A percentile compares a stretch with the other conserved stretches of the same genome.
These are phyloP conservation scores for Acestrorhynchus altus DNA, from an alignment of 2,797 vertebrate genomes.

Conservation along the genomic window DNA sequence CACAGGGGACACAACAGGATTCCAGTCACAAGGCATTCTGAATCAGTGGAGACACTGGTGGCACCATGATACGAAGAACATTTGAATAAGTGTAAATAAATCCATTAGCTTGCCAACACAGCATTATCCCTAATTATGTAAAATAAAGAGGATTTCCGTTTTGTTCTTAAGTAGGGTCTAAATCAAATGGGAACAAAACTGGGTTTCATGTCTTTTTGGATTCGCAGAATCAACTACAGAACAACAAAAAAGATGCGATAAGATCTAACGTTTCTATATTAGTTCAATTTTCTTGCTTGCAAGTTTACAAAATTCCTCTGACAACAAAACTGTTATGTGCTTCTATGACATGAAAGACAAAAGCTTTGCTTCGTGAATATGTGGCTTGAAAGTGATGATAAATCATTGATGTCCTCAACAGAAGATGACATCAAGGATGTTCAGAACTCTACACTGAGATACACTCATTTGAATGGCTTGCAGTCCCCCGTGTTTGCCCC, in stretches of 20 bases:
- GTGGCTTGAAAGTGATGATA: neutral
- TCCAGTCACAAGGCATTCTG: constrained; percentile 40
- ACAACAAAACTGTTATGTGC: neutral
- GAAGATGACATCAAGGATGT: neutral
- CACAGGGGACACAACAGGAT: constrained; percentile 44
- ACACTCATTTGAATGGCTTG: neutral
- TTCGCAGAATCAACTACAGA: constrained; percentile 11
- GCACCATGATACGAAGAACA: constrained; percentile 39
- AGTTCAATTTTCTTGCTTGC: neutral
- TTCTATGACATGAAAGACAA: neutral
- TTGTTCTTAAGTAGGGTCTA: constrained; percentile 23
- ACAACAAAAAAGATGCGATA: constrained; percentile 32
- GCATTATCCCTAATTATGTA: constrained; percentile 52
- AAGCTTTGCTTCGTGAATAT: constrained; percentile 24
- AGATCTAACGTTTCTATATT: neutral
- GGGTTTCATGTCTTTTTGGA: constrained; percentile 33
- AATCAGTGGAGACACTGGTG: constrained; percentile 54
- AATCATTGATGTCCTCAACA: neutral
- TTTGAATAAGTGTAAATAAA: constrained; percentile 54
- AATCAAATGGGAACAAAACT: constrained; percentile 41
- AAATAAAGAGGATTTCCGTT: constrained; percentile 52
- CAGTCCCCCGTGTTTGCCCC: no score
- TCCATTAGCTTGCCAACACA: constrained; percentile 35
- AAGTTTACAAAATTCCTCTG: neutral
- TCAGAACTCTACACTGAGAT: constrained; percentile 5